A percentile compares a stretch with the other conserved stretches of the same genome.
phyloP scores from a whole-genome alignment of 2,113 vertebrate genomes.

The Nerophis lumbriciformis region DNA sequence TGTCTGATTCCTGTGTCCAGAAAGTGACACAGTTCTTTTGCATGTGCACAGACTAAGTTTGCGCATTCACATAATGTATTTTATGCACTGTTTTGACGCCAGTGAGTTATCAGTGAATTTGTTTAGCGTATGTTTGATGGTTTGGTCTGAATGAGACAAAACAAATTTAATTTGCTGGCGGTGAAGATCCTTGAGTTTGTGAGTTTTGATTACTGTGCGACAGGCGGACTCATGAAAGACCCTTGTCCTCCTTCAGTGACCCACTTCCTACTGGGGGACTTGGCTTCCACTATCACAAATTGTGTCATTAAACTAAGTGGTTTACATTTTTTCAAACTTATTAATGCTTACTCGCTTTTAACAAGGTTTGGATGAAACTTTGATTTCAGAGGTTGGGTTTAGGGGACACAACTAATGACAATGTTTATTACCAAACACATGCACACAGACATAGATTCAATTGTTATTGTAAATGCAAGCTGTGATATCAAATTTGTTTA shows the following conservation, averaged over 20 bases:
- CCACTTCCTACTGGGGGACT: background rate
- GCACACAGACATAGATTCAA: too few relatives aligned
- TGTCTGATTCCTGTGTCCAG: too few relatives aligned
- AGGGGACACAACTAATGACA: too few relatives aligned
- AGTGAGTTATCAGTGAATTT: too few relatives aligned
- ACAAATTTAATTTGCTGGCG: background rate
- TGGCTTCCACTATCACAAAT: background rate
- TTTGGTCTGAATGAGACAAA: background rate
- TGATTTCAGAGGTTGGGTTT: too few relatives aligned
- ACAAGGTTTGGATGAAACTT: background rate
- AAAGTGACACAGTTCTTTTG: too few relatives aligned
- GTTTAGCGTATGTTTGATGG: background rate
- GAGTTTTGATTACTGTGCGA: background rate
- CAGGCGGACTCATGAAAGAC: conserved; percentile 13
- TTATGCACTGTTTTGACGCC: too few relatives aligned
- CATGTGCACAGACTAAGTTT: too few relatives aligned
- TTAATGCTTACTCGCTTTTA: background rate
- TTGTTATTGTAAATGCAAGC: too few relatives aligned
- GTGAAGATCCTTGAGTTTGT: background rate
- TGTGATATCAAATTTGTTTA: too few relatives aligned
- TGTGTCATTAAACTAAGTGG: background rate
- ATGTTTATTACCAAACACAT: too few relatives aligned
- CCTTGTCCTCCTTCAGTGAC: background rate
- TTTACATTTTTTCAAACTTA: background rate
- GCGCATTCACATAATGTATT: too few relatives aligned